A percentile compares a stretch with the other conserved stretches of the same genome.
phyloP scores from a whole-genome alignment of 2,797 vertebrate species.

The Tokudaia muenninki region DNA sequence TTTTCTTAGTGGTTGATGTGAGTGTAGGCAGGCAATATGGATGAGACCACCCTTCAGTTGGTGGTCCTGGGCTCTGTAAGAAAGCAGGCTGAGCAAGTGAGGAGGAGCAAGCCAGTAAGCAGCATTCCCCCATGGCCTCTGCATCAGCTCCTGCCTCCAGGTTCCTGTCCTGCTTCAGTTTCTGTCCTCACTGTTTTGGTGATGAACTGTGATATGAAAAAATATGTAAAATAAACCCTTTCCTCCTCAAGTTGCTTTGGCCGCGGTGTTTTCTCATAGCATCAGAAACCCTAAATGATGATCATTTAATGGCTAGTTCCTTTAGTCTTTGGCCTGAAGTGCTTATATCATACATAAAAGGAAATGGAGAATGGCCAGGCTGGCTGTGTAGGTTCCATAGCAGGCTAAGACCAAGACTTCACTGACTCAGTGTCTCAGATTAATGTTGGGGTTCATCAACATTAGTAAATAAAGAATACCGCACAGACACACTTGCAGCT shows the following conservation, averaged over 20 bases:
- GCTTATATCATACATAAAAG: not conserved
- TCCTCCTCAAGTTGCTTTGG: not conserved
- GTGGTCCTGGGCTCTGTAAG: not conserved
- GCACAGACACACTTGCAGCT: not conserved
- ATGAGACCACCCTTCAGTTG: not conserved
- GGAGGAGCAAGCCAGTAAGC: not conserved
- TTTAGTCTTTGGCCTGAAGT: not conserved
- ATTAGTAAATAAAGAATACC: slow-evolving; percentile 14
- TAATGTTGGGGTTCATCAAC: slow-evolving; percentile 5
- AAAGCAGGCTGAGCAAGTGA: not conserved
- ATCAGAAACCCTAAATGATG: not conserved
- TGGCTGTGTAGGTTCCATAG: not conserved
- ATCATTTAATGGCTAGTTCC: not conserved
- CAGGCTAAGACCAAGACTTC: not conserved
- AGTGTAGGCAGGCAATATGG: not conserved
- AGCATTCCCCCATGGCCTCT: not conserved
- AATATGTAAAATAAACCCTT: not conserved
- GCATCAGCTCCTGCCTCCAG: not conserved
- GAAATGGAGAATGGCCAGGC: not conserved
- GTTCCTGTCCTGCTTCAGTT: not conserved
- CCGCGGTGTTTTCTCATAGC: not conserved
- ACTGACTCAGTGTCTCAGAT: not conserved
- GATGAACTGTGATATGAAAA: not conserved
- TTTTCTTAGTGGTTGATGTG: not conserved
- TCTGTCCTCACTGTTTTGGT: not conserved